Evolutionary conservation across 2,113 vertebrate species (phyloP).

Genomic region (Bucco capensis): DNA sequence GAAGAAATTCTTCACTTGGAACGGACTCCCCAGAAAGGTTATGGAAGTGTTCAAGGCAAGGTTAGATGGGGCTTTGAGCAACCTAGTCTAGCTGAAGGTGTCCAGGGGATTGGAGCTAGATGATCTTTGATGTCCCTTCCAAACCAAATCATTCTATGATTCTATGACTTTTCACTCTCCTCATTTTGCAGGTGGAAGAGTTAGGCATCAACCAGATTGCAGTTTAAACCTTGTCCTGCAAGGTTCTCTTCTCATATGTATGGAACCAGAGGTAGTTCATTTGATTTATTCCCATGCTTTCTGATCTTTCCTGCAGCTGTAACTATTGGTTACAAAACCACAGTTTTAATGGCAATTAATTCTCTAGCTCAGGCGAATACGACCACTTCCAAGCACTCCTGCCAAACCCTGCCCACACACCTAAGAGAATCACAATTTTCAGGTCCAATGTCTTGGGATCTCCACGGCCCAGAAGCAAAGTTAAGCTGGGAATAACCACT

Average conservation of each 20-base stretch:
- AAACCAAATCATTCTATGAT: not conserved
- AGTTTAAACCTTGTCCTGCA: not conserved
- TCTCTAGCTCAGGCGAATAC: constrained; percentile 14
- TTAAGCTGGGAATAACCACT: constrained; percentile 29
- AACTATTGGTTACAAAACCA: constrained; percentile 47
- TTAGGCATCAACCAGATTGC: not conserved
- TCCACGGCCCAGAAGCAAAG: constrained; percentile 21
- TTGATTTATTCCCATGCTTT: constrained; percentile 20
- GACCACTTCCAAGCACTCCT: constrained; percentile 26
- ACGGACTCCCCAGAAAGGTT: not conserved
- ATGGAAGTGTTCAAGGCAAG: not conserved
- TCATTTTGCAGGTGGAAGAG: not conserved
- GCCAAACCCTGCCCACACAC: constrained; percentile 15
- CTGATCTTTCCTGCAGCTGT: constrained; percentile 41
- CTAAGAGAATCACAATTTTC: not conserved
- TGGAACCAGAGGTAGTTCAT: not conserved
- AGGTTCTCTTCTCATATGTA: not conserved
- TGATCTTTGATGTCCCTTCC: not conserved
- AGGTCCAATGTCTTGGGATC: constrained; percentile 28
- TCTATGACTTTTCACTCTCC: not conserved
- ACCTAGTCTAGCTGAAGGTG: not conserved
- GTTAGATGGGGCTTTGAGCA: not conserved
- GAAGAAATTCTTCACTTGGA: not conserved
- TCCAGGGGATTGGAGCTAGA: not conserved
- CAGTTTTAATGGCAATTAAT: constrained; percentile 40